Percentiles rank a stretch among this genome's conserved stretches.
Evolutionary conservation across 2,797 vertebrate species (phyloP).

Genomic region (Tauraco hartlaubi): DNA sequence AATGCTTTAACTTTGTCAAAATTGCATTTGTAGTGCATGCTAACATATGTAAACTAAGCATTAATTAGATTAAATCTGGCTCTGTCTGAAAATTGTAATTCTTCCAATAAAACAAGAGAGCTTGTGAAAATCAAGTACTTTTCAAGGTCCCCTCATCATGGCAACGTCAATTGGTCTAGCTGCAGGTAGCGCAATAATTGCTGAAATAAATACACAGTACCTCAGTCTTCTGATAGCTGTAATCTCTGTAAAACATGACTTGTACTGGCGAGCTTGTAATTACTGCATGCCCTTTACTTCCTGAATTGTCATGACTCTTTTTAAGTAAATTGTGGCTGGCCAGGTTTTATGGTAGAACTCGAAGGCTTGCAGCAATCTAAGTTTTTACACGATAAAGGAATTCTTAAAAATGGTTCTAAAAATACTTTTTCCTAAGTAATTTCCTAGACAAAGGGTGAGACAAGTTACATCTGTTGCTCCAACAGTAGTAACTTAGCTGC

Average conservation of each 20-base stretch:
- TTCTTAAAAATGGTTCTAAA: neutral
- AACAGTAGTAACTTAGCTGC: neutral
- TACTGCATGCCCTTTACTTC: neutral
- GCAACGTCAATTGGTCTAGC: neutral
- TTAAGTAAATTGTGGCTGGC: neutral
- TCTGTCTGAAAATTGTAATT: neutral
- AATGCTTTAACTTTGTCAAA: neutral
- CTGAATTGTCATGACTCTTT: slow-evolving; percentile 17
- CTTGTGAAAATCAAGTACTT: neutral
- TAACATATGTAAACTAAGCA: neutral
- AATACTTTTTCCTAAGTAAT: neutral
- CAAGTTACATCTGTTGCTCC: neutral
- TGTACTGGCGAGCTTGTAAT: neutral
- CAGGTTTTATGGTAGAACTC: neutral
- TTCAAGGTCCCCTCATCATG: neutral
- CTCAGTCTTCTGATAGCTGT: neutral
- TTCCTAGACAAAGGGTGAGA: neutral
- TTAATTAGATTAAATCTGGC: neutral
- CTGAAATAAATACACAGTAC: slow-evolving; percentile 15
- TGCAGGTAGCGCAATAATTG: slow-evolving; percentile 23
- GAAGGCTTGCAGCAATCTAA: neutral
- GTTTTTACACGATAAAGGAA: neutral
- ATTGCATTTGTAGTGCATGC: neutral
- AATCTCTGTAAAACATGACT: slow-evolving; percentile 12
- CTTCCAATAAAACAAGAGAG: neutral